Base-by-base conservation (phyloP, 2,888 invertebrate species). In the Agonopterix arenella region DNA sequence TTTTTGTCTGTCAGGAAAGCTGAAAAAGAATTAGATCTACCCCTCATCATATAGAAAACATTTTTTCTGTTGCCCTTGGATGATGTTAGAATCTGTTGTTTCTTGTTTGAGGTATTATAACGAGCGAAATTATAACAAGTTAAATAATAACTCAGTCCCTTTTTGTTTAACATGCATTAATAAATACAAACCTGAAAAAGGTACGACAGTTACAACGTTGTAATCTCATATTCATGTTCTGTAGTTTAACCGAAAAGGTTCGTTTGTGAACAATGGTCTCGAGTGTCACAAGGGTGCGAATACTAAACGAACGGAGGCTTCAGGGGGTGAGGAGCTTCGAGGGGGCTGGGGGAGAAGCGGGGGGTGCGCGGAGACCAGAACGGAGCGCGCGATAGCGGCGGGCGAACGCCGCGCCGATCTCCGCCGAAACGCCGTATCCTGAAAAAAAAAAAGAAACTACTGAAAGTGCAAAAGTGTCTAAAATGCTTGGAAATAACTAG, bases 261-360 rank as follows among this genome's bases (percentile, higher is more conserved):
- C 71, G 73, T 76, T 77, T 73, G 71, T 70, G 80, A 79, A 81
- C 83, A 84, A 84, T 78, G 79, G 84, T 82, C 81, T 84, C 74
- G 71, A 85, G 85, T 88, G 82, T 85, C 84, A 85, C 84, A 85
- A 85, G 84, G 85, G 85, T 80, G 84, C 83, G 83, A 84, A 85
- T 78, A 76, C 76, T 80, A 80, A 84, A 76, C 84, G 81, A 81
- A 75, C 74, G 76, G 78, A 81, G 80, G 77, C 74, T 80, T 73
- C 16, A 46, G 11, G 13, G 44, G 48, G 42, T 45, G 40, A 54
- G 57, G 51, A 54, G 59, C n/a, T 40, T 40, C 4, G 40, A 40
- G 66, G 68, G 68, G 66, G 72, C 65, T 64, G 59, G 59, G 55
- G 55, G 41, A 48, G 54, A 57, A 55, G 60, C 54, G 68, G 60